Evolutionary conservation across 2,113 vertebrate genomes (phyloP), one percentile per base, ranked within the genome.

Genomic region (Varanus salvator): DNA sequence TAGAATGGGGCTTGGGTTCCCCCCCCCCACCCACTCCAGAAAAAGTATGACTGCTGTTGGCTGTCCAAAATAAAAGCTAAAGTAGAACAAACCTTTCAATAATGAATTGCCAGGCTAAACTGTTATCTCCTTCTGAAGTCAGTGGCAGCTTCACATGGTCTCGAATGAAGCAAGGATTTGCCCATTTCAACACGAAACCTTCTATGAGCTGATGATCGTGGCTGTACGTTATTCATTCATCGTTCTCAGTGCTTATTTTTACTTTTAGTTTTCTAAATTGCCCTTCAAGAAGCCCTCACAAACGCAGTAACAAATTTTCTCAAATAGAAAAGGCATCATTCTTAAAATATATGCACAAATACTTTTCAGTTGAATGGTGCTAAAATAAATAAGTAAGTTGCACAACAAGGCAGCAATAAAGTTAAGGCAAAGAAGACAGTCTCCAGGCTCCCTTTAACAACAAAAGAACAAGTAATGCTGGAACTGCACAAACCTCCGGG

Each of bases 161-260:
- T 93, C 93, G 93, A 96, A 95, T 95, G 90, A 89, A 80, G 85
- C 90, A 48, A 90, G 92, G 91, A 95, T 93, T 96, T 94, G 93
- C 93, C 91, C 83, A 86, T 95, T 84, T 94, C 95, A 96, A 96
- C 95, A 94, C 94, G 91, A 95, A 93, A 93, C 89, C 96, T 94
- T 93, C 87, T 83, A 92, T 64, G 60, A 64, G 21, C 19, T 64
- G 60, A 19, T 21, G 17, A 19, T 64, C 3, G 15, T 64, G 15
- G 60, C 21, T 9, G 1, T 19, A 64, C 3, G 21, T 64, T 3
- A 19, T 60, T 60, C 3, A 60, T 60, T 60, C 11, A 60, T 74
- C 72, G n/a, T 15, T 38, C 34, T 74, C 34, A 6, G 6, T 80
- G 27, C n/a, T 72, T 76, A 44, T 76, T 76, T 64, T 60, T 64